Evolutionary conservation across 2,113 vertebrate genomes (phyloP), one percentile per base, ranked within the genome.

Genomic region (Bolborhynchus lineola): DNA sequence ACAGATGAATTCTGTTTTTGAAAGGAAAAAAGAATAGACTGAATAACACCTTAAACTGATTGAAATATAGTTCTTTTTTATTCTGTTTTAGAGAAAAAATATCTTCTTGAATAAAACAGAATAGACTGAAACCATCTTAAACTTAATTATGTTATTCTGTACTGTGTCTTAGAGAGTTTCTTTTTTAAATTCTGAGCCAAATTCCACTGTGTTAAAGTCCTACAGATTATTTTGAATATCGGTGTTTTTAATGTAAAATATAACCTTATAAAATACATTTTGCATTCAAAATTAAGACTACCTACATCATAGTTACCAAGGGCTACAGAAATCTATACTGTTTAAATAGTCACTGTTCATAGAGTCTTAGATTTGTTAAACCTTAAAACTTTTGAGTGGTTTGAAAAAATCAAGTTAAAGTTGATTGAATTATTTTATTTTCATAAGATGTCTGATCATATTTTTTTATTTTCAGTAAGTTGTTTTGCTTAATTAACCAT

Each of bases 1-100:
- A 91, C 69, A 91, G 81, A 50, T 92, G 37, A 92, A 93, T 88
- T 86, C 53, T 60, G 41, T 65, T 86, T 93, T 92, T 93, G 11
- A 67, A 68, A 49, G 10, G 28, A 76, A 92, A 88, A 87, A 82
- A 46, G 67, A 90, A 72, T 39, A 20, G 53, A 37, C 57, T 85
- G 49, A 31, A 42, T 94, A 87, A 88, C 94, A 96, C 91, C 77
- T 94, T 96, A 92, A 91, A 92, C 49, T 77, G 95, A 88, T 93
- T 95, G 94, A 94, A 90, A 82, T 80, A 82, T 33, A 72, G 39
- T 78, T 92, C 19, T 74, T 84, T 23, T 87, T 85, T 37, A 82
- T 44, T 16, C n/a, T 65, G 14, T 69, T 92, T 80, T 86, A 69
- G 60, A 84, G 67, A 29, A 62, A 83, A 93, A 91, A 72, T 2